A percentile compares a stretch with the other conserved stretches of the same genome.
These are phyloP conservation scores for Phalanger gymnotis DNA, from an alignment of 2,797 vertebrate species.

Conservation along the genomic window DNA sequence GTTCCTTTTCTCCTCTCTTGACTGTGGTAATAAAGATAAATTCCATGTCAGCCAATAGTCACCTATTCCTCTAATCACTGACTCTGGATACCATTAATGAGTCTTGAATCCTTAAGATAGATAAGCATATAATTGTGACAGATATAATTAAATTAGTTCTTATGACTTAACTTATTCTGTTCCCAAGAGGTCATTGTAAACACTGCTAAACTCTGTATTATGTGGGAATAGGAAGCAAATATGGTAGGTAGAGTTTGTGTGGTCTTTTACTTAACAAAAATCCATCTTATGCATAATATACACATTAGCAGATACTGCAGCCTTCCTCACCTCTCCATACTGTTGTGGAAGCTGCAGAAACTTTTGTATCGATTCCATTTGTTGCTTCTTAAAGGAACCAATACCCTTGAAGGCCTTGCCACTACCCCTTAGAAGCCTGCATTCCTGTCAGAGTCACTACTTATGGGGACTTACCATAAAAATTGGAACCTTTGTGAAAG, in stretches of 20 bases:
- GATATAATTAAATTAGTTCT: constrained; percentile 63
- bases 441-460: neutral
- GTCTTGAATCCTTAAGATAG: constrained; percentile 63
- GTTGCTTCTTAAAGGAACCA: neutral
- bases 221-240: constrained; percentile 50
- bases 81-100: constrained; percentile 39
- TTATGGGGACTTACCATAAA: neutral
- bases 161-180: constrained; percentile 51
- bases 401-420: neutral
- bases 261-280: constrained; percentile 3
- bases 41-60: constrained; percentile 13
- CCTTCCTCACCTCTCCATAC: neutral
- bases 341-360: neutral
- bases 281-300: neutral
- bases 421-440: neutral
- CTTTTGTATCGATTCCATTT: neutral
- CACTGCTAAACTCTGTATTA: constrained; percentile 46
- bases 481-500: neutral
- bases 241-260: constrained; percentile 22
- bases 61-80: constrained; percentile 51
- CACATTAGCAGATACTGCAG: neutral
- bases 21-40: constrained; percentile 42
- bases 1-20: neutral
- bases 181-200: constrained; percentile 44
- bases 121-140: constrained; percentile 49